A percentile compares a stretch with the other conserved stretches of the same genome.
These are phyloP conservation scores for Andrena bucephala DNA, from an alignment of 2,888 invertebrate species.

Conservation along the genomic window DNA sequence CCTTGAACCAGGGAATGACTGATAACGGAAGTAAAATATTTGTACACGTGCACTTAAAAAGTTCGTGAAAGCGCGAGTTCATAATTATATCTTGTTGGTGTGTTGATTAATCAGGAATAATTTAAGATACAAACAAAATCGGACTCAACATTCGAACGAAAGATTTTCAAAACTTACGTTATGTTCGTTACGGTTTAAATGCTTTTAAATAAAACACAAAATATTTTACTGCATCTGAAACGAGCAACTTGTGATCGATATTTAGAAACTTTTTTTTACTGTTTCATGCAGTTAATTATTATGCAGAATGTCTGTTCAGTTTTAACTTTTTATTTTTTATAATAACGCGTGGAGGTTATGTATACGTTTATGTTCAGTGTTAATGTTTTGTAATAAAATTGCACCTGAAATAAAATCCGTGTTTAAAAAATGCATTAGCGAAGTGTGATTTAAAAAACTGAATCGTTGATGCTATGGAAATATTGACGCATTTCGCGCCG, in stretches of 20 bases:
- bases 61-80: neutral
- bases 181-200: neutral
- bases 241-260: neutral
- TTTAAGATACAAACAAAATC: neutral
- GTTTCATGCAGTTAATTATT: neutral
- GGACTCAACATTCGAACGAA: neutral
- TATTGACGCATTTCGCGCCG: too few relatives aligned
- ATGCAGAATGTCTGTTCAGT: neutral
- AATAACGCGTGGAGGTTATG: neutral
- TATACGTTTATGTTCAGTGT: neutral
- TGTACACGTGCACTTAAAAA: constrained; percentile 1
- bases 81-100: neutral
- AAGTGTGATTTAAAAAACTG: neutral
- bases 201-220: neutral
- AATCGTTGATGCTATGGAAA: too few relatives aligned
- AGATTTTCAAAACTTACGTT: neutral
- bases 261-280: neutral
- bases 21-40: constrained; percentile 22
- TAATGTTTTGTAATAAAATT: neutral
- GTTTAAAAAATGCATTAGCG: neutral
- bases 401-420: neutral
- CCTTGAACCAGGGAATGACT: constrained; percentile 44
- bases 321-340: neutral
- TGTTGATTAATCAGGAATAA: constrained; percentile 8
- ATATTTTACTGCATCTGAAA: neutral